phyloP scores from a whole-genome alignment of 2,797 vertebrate species.

The Sebastes cheni region DNA sequence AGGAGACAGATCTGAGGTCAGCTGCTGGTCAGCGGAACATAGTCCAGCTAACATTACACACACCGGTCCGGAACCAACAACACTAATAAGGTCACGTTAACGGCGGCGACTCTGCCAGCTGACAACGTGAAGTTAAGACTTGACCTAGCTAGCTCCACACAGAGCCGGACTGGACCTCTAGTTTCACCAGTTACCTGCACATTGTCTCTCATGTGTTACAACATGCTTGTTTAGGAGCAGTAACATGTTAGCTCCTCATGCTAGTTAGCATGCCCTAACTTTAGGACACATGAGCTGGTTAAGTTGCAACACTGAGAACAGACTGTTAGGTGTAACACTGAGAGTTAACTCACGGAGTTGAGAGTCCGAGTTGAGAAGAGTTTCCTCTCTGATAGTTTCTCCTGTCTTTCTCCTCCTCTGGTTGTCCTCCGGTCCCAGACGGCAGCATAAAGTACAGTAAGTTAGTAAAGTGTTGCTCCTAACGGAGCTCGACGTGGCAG shows the following conservation, averaged over 20 bases:
- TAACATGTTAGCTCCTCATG: background rate
- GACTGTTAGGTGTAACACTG: too few species aligned
- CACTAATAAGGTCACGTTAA: background rate
- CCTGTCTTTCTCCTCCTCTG: background rate
- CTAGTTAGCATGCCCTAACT: background rate
- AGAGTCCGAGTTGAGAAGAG: background rate
- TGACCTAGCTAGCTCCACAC: background rate
- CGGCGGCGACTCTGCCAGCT: background rate
- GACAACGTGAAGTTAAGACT: background rate
- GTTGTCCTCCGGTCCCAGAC: background rate
- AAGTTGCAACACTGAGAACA: background rate
- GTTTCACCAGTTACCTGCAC: background rate
- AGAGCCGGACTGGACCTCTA: background rate
- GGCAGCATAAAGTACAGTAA: background rate
- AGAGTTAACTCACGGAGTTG: background rate
- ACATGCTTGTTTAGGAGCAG: background rate
- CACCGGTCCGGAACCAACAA: background rate
- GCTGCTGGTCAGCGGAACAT: background rate
- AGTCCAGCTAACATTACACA: background rate
- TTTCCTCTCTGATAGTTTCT: too few species aligned
- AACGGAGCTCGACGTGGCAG: slow-evolving; percentile 50
- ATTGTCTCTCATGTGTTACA: background rate
- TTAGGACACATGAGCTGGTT: background rate
- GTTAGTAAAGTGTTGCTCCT: background rate
- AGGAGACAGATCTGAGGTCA: background rate